A percentile compares a stretch with the other conserved stretches of the same genome.
These are phyloP conservation scores for Hystrix cristata DNA, from an alignment of 2,113 vertebrate genomes.

Conservation along the genomic window DNA sequence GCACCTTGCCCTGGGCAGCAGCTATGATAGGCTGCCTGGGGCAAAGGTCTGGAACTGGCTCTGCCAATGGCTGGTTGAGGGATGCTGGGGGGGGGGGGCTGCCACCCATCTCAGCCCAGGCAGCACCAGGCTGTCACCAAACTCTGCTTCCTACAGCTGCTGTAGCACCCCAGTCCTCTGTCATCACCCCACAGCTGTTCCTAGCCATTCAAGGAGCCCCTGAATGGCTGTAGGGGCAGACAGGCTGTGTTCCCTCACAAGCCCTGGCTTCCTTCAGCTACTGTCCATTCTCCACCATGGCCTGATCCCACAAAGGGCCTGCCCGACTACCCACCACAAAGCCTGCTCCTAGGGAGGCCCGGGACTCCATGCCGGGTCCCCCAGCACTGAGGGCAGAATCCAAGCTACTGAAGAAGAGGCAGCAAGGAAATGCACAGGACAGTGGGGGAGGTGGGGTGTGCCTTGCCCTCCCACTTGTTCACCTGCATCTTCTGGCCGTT, in stretches of 20 bases:
- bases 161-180: fast-evolving
- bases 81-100: not conserved
- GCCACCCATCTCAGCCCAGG: not conserved
- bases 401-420: not conserved
- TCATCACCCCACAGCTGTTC: not conserved
- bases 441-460: fast-evolving
- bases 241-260: not conserved
- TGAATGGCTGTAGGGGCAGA: not conserved
- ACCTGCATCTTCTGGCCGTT: not conserved
- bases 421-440: not conserved
- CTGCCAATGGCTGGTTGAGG: not conserved
- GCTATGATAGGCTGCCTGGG: not conserved
- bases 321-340: not conserved
- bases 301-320: fast-evolving
- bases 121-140: not conserved
- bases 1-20: not conserved
- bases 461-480: fast-evolving
- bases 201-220: not conserved
- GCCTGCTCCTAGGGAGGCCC: not conserved
- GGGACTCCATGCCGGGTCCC: not conserved
- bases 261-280: not conserved
- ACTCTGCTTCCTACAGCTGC: not conserved
- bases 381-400: not conserved
- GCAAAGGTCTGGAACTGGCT: not conserved
- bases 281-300: not conserved